Percentiles rank a stretch among this genome's conserved stretches.
phyloP scores from a whole-genome alignment of 2,797 vertebrate species.

The Poecilia gillii region DNA sequence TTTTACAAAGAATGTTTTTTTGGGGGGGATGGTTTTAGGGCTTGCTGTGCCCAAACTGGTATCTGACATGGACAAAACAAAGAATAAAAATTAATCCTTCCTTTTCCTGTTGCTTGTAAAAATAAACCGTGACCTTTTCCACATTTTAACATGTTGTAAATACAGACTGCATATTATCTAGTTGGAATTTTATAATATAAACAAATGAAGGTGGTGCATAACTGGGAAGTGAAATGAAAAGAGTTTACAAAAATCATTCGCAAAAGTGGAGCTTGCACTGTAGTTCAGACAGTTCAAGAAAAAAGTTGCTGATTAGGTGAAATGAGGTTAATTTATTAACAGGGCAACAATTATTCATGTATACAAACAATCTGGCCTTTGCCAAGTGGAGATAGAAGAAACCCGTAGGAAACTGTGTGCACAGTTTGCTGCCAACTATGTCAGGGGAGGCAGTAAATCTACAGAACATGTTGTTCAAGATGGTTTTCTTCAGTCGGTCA shows the following conservation, averaged over 20 bases:
- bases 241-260: background rate
- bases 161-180: background rate
- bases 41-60: background rate
- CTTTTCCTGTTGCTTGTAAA: background rate
- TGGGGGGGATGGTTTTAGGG: slow-evolving; percentile 28
- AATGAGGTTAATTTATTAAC: background rate
- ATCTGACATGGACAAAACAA: background rate
- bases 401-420: background rate
- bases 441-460: background rate
- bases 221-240: background rate
- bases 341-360: background rate
- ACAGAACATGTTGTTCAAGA: background rate
- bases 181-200: background rate
- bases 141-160: background rate
- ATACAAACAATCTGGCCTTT: background rate
- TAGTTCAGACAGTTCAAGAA: background rate
- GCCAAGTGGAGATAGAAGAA: background rate
- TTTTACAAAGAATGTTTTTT: slow-evolving; percentile 35
- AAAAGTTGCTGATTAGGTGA: background rate
- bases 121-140: background rate
- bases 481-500: background rate
- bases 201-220: background rate
- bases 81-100: background rate
- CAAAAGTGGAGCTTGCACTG: background rate
- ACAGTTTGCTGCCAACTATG: background rate